Percentiles rank a stretch among this genome's conserved stretches.
These are phyloP conservation scores for Cheirogaleus medius DNA, from an alignment of 2,113 vertebrate species.

Conservation along the genomic window DNA sequence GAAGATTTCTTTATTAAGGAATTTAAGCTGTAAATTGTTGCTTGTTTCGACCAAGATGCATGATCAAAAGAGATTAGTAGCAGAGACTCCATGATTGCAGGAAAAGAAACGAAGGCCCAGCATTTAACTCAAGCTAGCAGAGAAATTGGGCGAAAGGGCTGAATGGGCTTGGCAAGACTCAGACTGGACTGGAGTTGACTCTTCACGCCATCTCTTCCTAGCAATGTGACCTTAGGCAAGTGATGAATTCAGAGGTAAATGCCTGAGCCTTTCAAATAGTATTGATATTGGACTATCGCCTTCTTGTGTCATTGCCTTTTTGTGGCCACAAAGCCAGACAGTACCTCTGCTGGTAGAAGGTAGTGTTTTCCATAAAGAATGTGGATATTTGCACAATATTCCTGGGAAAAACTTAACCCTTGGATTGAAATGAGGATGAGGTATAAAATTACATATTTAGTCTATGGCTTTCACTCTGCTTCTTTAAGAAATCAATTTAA, in stretches of 20 bases:
- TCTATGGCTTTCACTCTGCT: not conserved
- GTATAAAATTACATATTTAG: not conserved
- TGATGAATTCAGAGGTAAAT: not conserved
- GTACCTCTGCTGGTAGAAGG: not conserved
- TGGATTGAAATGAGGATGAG: not conserved
- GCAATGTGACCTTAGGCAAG: not conserved
- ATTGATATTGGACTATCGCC: not conserved
- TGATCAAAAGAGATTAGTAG: slow-evolving; percentile 59
- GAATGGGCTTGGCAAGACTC: not conserved
- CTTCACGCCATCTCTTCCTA: not conserved
- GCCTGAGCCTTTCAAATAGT: not conserved
- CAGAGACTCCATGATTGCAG: not conserved
- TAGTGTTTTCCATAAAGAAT: not conserved
- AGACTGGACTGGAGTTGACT: not conserved
- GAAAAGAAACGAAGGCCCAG: not conserved
- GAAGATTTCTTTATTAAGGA: slow-evolving; percentile 59
- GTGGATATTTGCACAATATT: not conserved
- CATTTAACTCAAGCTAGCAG: not conserved
- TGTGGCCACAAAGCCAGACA: not conserved
- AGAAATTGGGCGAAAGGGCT: not conserved
- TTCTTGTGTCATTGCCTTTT: not conserved
- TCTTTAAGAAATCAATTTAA: slow-evolving; percentile 28
- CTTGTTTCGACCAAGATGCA: slow-evolving; percentile 63
- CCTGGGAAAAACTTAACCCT: not conserved
- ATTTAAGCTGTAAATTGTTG: slow-evolving; percentile 37